Conservation (phyloP, 2,888 invertebrate species). For the Tholera decimalis region DNA sequence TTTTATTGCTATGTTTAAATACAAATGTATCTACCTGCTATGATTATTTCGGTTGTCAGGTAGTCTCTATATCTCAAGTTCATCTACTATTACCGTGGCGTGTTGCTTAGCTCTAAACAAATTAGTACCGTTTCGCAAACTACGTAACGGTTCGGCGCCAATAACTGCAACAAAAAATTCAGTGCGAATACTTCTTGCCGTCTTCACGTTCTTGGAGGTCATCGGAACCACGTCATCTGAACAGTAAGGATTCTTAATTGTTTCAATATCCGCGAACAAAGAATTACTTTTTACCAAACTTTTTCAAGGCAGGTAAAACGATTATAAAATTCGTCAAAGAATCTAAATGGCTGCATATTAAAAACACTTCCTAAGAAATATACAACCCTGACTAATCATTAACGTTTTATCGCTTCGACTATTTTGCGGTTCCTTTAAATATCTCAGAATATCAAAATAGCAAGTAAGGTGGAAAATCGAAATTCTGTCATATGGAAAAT, state of each 20-base stretch:
- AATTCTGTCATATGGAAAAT: constrained; percentile 65
- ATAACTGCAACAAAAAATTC: constrained; percentile 51
- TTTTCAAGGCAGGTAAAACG: constrained; percentile 40
- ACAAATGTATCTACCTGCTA: constrained; percentile 7
- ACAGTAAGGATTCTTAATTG: constrained; percentile 46
- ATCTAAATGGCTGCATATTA: constrained; percentile 20
- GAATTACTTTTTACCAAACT: constrained; percentile 36
- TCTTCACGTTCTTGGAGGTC: constrained; percentile 58
- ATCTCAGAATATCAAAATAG: constrained; percentile 54
- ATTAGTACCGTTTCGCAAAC: constrained; percentile 60
- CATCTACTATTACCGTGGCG: constrained; percentile 18
- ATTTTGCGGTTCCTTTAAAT: constrained; percentile 44
- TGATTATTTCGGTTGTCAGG: constrained; percentile 25
- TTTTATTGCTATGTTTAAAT: no score
- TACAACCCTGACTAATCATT: constrained; percentile 27
- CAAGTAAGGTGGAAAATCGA: constrained; percentile 66
- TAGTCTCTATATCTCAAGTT: constrained; percentile 30
- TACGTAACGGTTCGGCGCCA: constrained; percentile 52
- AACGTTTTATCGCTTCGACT: constrained; percentile 35
- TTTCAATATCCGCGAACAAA: constrained; percentile 51
- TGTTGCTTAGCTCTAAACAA: constrained; percentile 38
- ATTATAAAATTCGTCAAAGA: constrained; percentile 41
- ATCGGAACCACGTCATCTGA: constrained; percentile 40
- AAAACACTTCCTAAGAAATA: constrained; percentile 29
- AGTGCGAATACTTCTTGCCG: constrained; percentile 37